Conservation (phyloP, 2,888 invertebrate species). For the Zygaena filipendulae region DNA sequence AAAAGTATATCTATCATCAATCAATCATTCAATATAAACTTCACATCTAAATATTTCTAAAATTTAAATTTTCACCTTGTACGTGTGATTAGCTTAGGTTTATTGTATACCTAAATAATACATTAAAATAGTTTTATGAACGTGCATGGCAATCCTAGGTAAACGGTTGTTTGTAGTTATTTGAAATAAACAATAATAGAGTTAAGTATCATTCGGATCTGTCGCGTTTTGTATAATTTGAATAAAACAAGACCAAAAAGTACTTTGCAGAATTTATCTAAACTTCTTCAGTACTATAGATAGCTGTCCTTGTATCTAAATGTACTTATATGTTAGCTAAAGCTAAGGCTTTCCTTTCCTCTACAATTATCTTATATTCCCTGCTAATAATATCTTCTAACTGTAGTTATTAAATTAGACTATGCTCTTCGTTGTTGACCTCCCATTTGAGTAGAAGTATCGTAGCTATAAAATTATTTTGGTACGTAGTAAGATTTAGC, state of each 20-base stretch:
- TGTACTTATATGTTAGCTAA: constrained; percentile 27
- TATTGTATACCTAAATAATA: too few relatives aligned
- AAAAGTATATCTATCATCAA: constrained; percentile 6
- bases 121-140: constrained; percentile 46
- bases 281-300: constrained; percentile 5
- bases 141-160: constrained; percentile 61
- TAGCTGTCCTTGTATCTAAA: constrained; percentile 2
- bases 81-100: constrained; percentile 60
- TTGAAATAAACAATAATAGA: constrained; percentile 59
- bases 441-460: constrained; percentile 38
- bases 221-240: constrained; percentile 28
- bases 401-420: too few relatives aligned
- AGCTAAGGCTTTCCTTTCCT: constrained; percentile 24
- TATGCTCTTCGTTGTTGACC: constrained; percentile 61
- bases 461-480: constrained; percentile 53
- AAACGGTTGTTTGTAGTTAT: constrained; percentile 61
- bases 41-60: constrained; percentile 39
- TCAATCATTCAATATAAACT: constrained; percentile 22
- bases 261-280: constrained; percentile 13
- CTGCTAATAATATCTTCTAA: too few relatives aligned
- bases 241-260: constrained; percentile 38
- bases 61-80: constrained; percentile 42
- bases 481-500: constrained; percentile 48
- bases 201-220: constrained; percentile 34
- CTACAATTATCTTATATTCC: constrained; percentile 33